phyloP scores from a whole-genome alignment of 2,797 vertebrate species.

The Siniperca scherzeri region DNA sequence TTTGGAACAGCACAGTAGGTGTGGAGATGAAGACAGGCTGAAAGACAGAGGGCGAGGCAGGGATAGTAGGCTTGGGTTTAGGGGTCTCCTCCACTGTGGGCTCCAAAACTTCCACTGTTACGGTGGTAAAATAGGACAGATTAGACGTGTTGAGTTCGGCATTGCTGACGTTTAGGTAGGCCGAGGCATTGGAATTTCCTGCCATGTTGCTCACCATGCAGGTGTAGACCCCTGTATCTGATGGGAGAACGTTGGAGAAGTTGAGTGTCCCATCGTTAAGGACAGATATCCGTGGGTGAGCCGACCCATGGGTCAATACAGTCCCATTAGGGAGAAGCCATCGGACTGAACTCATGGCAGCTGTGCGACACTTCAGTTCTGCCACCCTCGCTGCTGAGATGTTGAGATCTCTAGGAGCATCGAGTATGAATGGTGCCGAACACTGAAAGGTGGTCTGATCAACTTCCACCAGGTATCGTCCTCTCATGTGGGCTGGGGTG shows the following conservation, averaged over 20 bases:
- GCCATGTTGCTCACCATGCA: slow-evolving; percentile 99
- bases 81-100: slow-evolving; percentile 91
- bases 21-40: slow-evolving; percentile 97
- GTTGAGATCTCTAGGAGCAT: slow-evolving; percentile 95
- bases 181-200: slow-evolving; percentile 96
- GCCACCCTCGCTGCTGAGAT: slow-evolving; percentile 96
- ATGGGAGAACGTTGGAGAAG: slow-evolving; percentile 93
- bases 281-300: slow-evolving; percentile 93
- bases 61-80: slow-evolving; percentile 92
- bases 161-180: slow-evolving; percentile 96
- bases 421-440: slow-evolving; percentile 96
- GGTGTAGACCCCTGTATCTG: slow-evolving; percentile 95
- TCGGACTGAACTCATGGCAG: slow-evolving; percentile 95
- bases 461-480: slow-evolving; percentile 95
- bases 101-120: slow-evolving; percentile 95
- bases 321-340: slow-evolving; percentile 96
- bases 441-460: slow-evolving; percentile 96
- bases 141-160: slow-evolving; percentile 98
- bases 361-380: slow-evolving; percentile 95
- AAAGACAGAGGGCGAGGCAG: slow-evolving; percentile 94
- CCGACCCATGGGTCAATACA: slow-evolving; percentile 94
- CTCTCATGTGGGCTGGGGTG: slow-evolving; percentile 92
- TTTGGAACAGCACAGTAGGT: slow-evolving; percentile 94
- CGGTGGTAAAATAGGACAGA: slow-evolving; percentile 97
- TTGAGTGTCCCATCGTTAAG: slow-evolving; percentile 96